A percentile compares a stretch with the other conserved stretches of the same genome.
Evolutionary conservation across 2,797 vertebrate species (phyloP).

Genomic region (Poecilia picta): DNA sequence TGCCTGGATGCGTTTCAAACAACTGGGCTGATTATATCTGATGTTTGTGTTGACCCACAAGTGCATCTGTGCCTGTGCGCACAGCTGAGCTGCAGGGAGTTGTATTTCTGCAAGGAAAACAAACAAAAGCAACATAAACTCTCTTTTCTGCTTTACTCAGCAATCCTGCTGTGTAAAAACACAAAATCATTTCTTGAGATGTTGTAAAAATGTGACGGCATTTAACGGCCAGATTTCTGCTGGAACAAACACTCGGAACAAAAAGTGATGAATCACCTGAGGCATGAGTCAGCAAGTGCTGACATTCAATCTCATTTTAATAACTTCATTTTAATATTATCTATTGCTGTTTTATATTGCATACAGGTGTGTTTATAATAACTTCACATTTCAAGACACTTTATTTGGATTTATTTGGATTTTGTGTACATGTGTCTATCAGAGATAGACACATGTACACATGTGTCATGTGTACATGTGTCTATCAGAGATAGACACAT

Average conservation of each 20-base stretch:
- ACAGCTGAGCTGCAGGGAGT: constrained; percentile 34
- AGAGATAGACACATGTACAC: neutral
- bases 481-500: neutral
- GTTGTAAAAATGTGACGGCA: neutral
- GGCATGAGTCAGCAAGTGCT: constrained; percentile 5
- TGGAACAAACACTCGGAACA: constrained; percentile 26
- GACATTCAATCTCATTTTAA: neutral
- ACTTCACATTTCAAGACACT: neutral
- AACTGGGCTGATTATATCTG: constrained; percentile 45
- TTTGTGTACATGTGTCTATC: too few relatives aligned
- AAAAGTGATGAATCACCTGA: constrained; percentile 27
- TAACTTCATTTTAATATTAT: neutral
- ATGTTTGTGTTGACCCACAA: constrained; percentile 51
- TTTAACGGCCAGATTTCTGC: constrained; percentile 12
- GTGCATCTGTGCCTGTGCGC: constrained; percentile 25
- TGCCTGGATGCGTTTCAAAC: constrained; percentile 44
- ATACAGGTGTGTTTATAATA: neutral
- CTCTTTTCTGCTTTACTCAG: constrained; percentile 42
- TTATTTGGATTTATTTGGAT: neutral
- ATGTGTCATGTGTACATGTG: too few relatives aligned
- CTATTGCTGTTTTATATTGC: neutral
- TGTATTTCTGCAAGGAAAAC: constrained; percentile 26
- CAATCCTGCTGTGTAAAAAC: constrained; percentile 23
- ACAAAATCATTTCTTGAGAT: neutral
- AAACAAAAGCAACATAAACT: constrained; percentile 23